Base-by-base conservation (phyloP, 2,797 vertebrate species). In the Tapera naevia region DNA sequence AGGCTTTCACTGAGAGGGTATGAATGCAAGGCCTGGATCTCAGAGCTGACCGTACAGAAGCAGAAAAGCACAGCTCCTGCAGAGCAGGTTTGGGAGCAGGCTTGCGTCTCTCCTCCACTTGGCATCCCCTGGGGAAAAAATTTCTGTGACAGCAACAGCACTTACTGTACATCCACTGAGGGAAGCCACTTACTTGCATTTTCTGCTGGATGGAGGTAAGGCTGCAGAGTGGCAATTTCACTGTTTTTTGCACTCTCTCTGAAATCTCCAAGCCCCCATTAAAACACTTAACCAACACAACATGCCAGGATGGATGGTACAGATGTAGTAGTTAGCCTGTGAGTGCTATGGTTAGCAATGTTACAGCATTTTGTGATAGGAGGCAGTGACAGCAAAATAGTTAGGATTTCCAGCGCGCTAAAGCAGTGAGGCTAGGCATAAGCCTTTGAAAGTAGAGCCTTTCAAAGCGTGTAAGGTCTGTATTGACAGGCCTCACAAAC, bases 401-500 rank as follows among this genome's bases (percentile, higher is more conserved):
- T 92, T 93, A 35, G 43, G 41, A 30, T 91, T 94, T 97, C 90
- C 46, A 25, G 85, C 5, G 11, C 66, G 9, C 88, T 86, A 76
- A n/a, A 76, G 15, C 16, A 80, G 69, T 81, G 76, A 70, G 51
- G 64, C 37, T 45, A 2, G 0, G 67, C 9, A 8, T 89, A 75
- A 1, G 13, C 30, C 14, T 78, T 91, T 5, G 6, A 76, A 80
- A 95, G 84, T 45, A 74, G 51, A 85, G 50, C 25, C 32, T 60
- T 95, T 88, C 7, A 0, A 73, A 88, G 46, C n/a, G 61, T 9
- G 5, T 39, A 56, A 62, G 76, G 51, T 87, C 87, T 72, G 39
- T 80, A 91, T 57, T 75, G 93, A 95, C 82, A 94, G 80, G 54
- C n/a, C 16, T 95, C 17, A 13, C 89, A 87, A 91, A 89, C 48